Percentiles rank a stretch among this genome's conserved stretches.
Evolutionary conservation across 2,797 vertebrate species (phyloP).

Genomic region (Aplochiton taeniatus): DNA sequence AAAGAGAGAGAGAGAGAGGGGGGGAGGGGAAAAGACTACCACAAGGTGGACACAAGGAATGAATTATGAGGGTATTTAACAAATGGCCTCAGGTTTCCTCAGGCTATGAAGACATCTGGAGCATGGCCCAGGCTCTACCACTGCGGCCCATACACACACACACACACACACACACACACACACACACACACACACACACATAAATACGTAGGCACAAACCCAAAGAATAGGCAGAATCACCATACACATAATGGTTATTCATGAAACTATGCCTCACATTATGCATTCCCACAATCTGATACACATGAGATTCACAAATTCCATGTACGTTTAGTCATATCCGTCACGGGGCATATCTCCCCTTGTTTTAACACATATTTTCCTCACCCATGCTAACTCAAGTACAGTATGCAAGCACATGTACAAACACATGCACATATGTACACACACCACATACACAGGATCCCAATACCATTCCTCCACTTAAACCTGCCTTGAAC

Average conservation of each 20-base stretch:
- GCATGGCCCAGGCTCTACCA: background rate
- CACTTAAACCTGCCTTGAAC: slow-evolving; percentile 13
- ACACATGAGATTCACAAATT: too few species aligned
- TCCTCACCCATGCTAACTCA: background rate
- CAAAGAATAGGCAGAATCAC: background rate
- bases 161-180: background rate
- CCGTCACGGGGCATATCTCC: too few species aligned
- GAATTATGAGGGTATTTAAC: slow-evolving; percentile 19
- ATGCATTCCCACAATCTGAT: too few species aligned
- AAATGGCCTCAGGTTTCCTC: slow-evolving; percentile 24
- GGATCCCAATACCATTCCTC: background rate
- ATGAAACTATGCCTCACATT: too few species aligned
- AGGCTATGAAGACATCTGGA: slow-evolving; percentile 48
- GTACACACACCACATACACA: background rate
- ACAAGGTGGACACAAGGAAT: slow-evolving; percentile 20
- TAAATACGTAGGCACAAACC: background rate
- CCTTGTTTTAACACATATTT: too few species aligned
- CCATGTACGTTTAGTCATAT: too few species aligned
- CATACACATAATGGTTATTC: too few species aligned
- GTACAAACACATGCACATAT: background rate
- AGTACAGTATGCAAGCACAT: background rate
- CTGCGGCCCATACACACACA: slow-evolving; percentile 14
- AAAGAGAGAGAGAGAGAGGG: too few species aligned
- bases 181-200: background rate
- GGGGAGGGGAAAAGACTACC: background rate